A percentile compares a stretch with the other conserved stretches of the same genome.
Conservation (phyloP, 2,888 invertebrate species). For the Euphydryas editha region DNA sequence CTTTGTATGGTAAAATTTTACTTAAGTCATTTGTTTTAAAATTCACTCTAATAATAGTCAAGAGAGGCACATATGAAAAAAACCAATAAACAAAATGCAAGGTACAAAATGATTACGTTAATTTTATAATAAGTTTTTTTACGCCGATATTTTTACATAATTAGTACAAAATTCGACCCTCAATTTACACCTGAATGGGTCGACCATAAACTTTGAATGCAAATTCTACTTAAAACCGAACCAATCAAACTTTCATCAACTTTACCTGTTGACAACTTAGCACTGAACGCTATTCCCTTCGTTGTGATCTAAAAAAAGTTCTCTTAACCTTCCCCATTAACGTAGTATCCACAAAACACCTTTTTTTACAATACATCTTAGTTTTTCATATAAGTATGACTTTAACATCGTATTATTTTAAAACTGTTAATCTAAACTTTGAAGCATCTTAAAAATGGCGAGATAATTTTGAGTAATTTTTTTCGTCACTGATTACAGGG, state of each 20-base stretch:
- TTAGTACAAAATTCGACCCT: conserved; percentile 50
- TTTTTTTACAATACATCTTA: background rate
- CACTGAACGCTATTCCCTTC: conserved; percentile 21
- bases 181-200: conserved; percentile 69
- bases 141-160: conserved; percentile 28
- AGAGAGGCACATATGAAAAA: no score
- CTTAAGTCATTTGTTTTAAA: no score
- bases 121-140: conserved; percentile 13
- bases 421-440: no score
- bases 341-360: conserved; percentile 1
- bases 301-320: conserved; percentile 10
- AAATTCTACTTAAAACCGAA: conserved; percentile 62
- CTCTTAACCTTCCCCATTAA: conserved; percentile 9
- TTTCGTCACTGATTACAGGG: no score
- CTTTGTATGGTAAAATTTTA: no score
- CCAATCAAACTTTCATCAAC: conserved; percentile 61
- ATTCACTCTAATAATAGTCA: no score
- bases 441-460: no score
- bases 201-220: conserved; percentile 59
- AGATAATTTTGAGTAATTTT: no score
- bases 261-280: conserved; percentile 50
- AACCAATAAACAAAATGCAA: background rate
- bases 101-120: background rate
- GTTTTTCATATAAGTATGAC: no score
- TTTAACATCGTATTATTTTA: background rate